Conservation (phyloP, 2,888 invertebrate species). For the Herminia tarsipennalis region DNA sequence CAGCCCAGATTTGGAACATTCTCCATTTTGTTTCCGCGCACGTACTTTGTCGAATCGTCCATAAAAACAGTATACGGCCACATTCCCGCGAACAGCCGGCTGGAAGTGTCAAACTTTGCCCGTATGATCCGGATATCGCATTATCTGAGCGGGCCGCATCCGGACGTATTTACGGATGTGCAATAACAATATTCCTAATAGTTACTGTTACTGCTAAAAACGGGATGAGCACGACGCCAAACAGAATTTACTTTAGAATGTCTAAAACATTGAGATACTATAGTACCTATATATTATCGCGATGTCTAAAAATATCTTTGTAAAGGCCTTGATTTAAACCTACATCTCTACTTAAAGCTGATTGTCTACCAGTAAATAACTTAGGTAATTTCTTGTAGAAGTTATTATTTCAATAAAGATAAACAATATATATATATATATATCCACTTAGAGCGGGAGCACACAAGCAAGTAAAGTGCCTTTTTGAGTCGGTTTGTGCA, state of each 20-base stretch:
- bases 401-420: too few relatives aligned
- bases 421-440: too few relatives aligned
- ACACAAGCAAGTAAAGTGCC: too few relatives aligned
- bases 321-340: too few relatives aligned
- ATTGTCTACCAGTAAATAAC: too few relatives aligned
- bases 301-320: too few relatives aligned
- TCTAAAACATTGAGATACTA: too few relatives aligned
- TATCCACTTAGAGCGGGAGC: too few relatives aligned
- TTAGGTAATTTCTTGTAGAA: too few relatives aligned
- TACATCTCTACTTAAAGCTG: too few relatives aligned
- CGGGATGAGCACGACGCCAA: background rate
- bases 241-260: conserved; percentile 2
- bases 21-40: conserved; percentile 25
- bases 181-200: conserved; percentile 43
- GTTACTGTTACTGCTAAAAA: conserved; percentile 29
- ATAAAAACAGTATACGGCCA: conserved; percentile 40
- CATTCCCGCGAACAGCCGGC: conserved; percentile 29
- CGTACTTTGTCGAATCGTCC: conserved; percentile 32
- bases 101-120: conserved; percentile 41
- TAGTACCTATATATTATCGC: too few relatives aligned
- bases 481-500: too few relatives aligned
- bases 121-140: conserved; percentile 38
- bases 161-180: conserved; percentile 40
- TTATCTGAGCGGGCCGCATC: conserved; percentile 32
- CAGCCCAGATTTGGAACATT: conserved; percentile 11